Evolutionary conservation across 2,113 vertebrate genomes (phyloP), one percentile per base, ranked within the genome.

Genomic region (mouse (Mus musculus)): DNA sequence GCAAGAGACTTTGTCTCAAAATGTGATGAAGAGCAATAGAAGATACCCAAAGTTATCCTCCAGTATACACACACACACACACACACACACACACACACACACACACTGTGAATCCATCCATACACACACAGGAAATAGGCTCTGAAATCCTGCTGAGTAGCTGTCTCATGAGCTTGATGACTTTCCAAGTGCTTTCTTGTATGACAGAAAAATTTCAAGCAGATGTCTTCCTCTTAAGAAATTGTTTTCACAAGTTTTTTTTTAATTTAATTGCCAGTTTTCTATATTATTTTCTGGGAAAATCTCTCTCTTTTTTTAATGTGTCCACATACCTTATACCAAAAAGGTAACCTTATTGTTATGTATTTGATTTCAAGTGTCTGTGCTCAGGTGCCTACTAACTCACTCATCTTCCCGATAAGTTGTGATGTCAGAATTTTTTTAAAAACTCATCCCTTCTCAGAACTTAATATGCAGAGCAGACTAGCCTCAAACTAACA

Each of bases 391-490:
- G 78, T 63, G 5, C 89, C 90, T 39, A 75, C 49, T 95, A 52
- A 88, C 67, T 67, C 75, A 39, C 89, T 42, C n/a, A 82, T 93
- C 77, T 93, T 92, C 22, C 19, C 94, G 52, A 61, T 75, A 7
- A 78, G 22, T 88, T 96, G 49, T 82, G 81, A 90, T 39, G 67
- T 95, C 24, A 72, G 28, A 95, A 42, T 67, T 88, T 92, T 54
- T 9, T 61, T 30, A 59, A 17, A 36, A 75, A 88, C 36, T 8
- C 30, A 36, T 69, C 28, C 42, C 52, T 0, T 7, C 56, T 13
- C 20, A 36, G 9, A 67, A 86, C 28, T 36, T 49, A 67, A 2
- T 49, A 19, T 49, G 61, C 33, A 86, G 17, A 67, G 28, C 84
- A 49, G 42, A 67, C 63, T 67, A 67, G 42, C 61, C 28, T 65